Evolutionary conservation across 2,888 invertebrate species (phyloP).

Genomic region (Auanema freiburgensis): DNA sequence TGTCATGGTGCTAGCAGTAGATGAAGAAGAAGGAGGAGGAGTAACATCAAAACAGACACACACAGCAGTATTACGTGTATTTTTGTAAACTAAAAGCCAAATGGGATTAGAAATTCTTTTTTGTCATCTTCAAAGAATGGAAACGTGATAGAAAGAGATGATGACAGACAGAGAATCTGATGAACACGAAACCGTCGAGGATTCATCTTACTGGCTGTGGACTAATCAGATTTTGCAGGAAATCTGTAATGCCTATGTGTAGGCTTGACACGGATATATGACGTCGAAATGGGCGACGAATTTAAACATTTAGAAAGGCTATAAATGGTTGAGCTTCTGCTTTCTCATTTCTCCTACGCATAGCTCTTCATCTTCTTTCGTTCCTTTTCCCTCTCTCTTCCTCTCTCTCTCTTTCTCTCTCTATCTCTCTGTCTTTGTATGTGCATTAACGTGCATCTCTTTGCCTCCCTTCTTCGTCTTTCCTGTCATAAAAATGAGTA

Average conservation of each 20-base stretch:
- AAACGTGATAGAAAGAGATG: too few species aligned
- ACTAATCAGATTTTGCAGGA: background rate
- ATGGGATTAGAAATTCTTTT: background rate
- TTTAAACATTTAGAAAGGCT: conserved; percentile 7
- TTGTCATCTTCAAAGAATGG: background rate
- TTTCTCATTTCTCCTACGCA: background rate
- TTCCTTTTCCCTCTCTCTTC: background rate
- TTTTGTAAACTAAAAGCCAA: background rate
- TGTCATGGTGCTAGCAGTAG: conserved; percentile 4
- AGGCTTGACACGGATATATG: too few species aligned
- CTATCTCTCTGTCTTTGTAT: background rate
- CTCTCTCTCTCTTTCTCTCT: conserved; percentile 3
- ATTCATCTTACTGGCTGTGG: conserved; percentile 1
- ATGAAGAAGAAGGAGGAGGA: conserved; percentile 9
- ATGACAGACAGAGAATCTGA: background rate
- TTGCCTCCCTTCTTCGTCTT: too few species aligned
- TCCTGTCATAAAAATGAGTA: too few species aligned
- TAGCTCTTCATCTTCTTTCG: background rate
- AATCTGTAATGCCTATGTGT: background rate
- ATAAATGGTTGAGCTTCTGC: background rate
- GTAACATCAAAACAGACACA: too few species aligned
- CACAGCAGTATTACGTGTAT: too few species aligned
- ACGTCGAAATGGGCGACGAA: background rate
- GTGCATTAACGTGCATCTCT: too few species aligned
- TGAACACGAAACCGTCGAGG: background rate